These are phyloP conservation scores for Gymnogyps californianus DNA, from an alignment of 2,113 vertebrate genomes.

Conservation along the genomic window DNA sequence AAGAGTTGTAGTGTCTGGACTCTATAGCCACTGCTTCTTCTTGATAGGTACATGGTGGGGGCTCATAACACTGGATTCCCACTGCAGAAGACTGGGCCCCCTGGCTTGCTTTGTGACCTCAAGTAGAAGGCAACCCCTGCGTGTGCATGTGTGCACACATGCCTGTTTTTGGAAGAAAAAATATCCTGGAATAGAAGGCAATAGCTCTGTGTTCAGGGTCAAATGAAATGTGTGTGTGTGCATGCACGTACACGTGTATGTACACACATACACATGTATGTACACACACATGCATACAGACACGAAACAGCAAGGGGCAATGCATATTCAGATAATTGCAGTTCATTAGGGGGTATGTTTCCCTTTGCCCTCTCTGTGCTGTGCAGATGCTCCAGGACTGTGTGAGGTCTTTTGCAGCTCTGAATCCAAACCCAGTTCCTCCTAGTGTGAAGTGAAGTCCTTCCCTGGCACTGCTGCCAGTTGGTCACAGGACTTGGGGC, in stretches of 20 bases:
- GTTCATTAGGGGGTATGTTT: neutral
- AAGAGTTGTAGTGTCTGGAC: neutral
- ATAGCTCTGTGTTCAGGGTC: accelerated
- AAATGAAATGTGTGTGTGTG: neutral
- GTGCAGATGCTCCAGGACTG: neutral
- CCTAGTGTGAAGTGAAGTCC: neutral
- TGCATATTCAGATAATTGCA: neutral
- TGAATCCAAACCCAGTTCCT: neutral
- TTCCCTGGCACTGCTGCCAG: neutral
- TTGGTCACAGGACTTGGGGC: accelerated
- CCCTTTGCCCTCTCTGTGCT: neutral
- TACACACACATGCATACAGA: too few species aligned
- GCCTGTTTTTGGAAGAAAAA: neutral
- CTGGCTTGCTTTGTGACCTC: neutral
- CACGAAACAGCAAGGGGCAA: neutral
- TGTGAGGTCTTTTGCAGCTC: neutral
- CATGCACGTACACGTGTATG: accelerated
- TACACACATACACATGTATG: accelerated
- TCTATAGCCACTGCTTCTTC: neutral
- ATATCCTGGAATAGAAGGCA: neutral
- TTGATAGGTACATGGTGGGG: neutral
- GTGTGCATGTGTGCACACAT: accelerated
- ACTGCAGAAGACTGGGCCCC: neutral
- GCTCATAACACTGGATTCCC: accelerated
- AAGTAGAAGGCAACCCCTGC: neutral